phyloP scores from a whole-genome alignment of 2,113 vertebrate species.

The Vombatus ursinus region DNA sequence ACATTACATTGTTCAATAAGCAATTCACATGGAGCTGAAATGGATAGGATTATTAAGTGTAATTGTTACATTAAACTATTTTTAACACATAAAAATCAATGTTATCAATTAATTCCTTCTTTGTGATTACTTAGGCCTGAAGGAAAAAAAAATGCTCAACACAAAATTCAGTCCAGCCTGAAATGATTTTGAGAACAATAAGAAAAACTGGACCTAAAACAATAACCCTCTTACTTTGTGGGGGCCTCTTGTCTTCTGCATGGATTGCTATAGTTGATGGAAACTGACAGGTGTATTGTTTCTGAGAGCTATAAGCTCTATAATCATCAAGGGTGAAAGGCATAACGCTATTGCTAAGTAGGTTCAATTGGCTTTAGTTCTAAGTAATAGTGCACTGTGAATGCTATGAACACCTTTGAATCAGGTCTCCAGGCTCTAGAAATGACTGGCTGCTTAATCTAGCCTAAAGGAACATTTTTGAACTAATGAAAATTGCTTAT shows the following conservation, averaged over 20 bases:
- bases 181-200: slow-evolving; percentile 90
- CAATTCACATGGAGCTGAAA: slow-evolving; percentile 80
- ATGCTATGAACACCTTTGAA: slow-evolving; percentile 94
- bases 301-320: slow-evolving; percentile 96
- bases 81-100: slow-evolving; percentile 79
- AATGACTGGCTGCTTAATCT: slow-evolving; percentile 96
- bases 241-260: slow-evolving; percentile 94
- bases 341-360: slow-evolving; percentile 95
- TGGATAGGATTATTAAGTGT: slow-evolving; percentile 81
- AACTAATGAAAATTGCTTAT: slow-evolving; percentile 99
- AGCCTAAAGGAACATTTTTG: slow-evolving; percentile 97
- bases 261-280: slow-evolving; percentile 93
- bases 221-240: slow-evolving; percentile 92
- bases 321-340: slow-evolving; percentile 96
- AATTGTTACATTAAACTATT: slow-evolving; percentile 84
- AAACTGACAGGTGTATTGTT: slow-evolving; percentile 99
- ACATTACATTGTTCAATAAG: slow-evolving; percentile 79
- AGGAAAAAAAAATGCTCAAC: slow-evolving; percentile 81
- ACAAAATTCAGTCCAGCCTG: slow-evolving; percentile 85
- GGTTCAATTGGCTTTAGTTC: slow-evolving; percentile 99
- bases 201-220: slow-evolving; percentile 90
- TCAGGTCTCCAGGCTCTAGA: slow-evolving; percentile 89
- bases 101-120: slow-evolving; percentile 88
- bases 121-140: slow-evolving; percentile 83
- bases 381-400: slow-evolving; percentile 95